Base-by-base conservation (phyloP, 2,113 vertebrate genomes). In the Pleuronectes platessa region DNA sequence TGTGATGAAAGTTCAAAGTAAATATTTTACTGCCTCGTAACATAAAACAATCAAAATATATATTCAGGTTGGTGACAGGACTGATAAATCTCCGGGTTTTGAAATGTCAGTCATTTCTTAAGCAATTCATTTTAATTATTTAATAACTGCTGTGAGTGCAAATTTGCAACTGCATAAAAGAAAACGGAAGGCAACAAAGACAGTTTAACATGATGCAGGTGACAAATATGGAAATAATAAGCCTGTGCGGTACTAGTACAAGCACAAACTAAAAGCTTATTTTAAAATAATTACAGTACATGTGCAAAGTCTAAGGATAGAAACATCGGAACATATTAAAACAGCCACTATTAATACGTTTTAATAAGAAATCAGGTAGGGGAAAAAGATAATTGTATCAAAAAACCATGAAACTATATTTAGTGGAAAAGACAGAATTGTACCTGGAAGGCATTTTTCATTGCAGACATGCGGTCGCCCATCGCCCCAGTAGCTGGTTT, bases 401-500 rank as follows among this genome's bases (percentile, higher is more conserved):
- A 17, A 27, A 15, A 27, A 7, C 8, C 26, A 35, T 21, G 0
- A 49, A 59, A 40, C 9, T 3, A 2, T 13, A 20, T 31, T 18
- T 7, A 49, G 7, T 51, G 49, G 24, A 24, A 27, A 66, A 47
- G 31, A 31, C 31, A 20, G 13, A 45, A 15, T 4, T 58, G 51
- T 88, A 99, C 98, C 96, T 99, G 97, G 86, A 99, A 99, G 73
- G 98, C 98, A 79, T 96, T 95, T 92, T 97, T 99, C 97, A 99
- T 96, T 2, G 98, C 97, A 2, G 97, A 96, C 86, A 99, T 96
- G n/a, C 98, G 95, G 88, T 99, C 98, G 74, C 98, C 98, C 98
- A 99, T 98, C 1, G 97, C 98, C 47, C 98, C 98, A 0, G 94
- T 93, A 56, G 96, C 90, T 2, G 98, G 96, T 74, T 98, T 99